Evolutionary conservation across 2,888 invertebrate genomes (phyloP).

Genomic region (Chrysodeixis includens): DNA sequence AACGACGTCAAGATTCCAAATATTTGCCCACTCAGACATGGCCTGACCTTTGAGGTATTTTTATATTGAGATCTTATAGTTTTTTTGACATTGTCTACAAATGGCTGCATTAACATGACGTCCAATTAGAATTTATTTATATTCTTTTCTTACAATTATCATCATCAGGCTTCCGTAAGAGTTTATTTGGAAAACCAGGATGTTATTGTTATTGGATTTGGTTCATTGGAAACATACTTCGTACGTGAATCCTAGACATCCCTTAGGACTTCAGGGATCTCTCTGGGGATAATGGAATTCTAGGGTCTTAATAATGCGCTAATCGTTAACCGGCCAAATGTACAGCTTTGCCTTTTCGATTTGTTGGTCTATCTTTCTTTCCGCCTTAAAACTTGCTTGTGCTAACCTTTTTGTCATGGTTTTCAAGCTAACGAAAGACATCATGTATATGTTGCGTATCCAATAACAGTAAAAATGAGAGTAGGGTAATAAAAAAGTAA

Average conservation of each 20-base stretch:
- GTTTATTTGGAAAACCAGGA: slow-evolving; percentile 57
- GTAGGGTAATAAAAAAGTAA: no score
- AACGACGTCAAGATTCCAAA: slow-evolving; percentile 42
- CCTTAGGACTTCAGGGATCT: slow-evolving; percentile 67
- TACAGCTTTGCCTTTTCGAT: slow-evolving; percentile 25
- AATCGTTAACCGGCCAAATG: slow-evolving; percentile 51
- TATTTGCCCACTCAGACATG: slow-evolving; percentile 43
- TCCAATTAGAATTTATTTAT: neutral
- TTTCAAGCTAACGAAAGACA: neutral
- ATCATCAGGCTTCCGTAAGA: neutral
- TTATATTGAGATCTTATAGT: slow-evolving; percentile 23
- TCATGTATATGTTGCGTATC: no score
- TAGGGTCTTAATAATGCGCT: slow-evolving; percentile 75
- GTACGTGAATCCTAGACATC: slow-evolving; percentile 77
- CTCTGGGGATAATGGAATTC: slow-evolving; percentile 78
- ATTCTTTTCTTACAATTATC: neutral
- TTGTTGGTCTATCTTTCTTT: slow-evolving; percentile 21
- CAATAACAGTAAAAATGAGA: no score
- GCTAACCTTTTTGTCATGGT: neutral
- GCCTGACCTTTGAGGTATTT: slow-evolving; percentile 39
- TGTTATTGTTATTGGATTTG: slow-evolving; percentile 68
- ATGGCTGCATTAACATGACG: slow-evolving; percentile 18
- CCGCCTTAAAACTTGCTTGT: neutral
- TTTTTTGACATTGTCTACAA: slow-evolving; percentile 22
- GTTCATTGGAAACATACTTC: slow-evolving; percentile 43